A percentile compares a stretch with the other conserved stretches of the same genome.
Conservation (phyloP, 2,113 vertebrate genomes). For the Collichthys lucidus region DNA sequence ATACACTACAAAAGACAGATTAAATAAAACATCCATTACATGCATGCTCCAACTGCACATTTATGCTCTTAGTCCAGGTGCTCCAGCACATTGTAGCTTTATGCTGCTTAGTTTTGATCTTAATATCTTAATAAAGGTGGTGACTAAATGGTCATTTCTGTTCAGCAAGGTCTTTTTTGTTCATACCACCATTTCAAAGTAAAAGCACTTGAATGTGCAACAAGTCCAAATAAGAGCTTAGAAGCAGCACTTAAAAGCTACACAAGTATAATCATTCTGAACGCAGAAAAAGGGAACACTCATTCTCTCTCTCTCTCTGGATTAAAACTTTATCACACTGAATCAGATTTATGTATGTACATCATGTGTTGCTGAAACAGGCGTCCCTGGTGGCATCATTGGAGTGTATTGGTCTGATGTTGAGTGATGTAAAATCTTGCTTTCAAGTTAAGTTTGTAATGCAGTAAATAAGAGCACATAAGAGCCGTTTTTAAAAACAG, state of each 20-base stretch:
- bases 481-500: neutral
- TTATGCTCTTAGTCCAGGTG: neutral
- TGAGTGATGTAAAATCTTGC: neutral
- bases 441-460: neutral
- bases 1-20: neutral
- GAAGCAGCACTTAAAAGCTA: neutral
- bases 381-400: neutral
- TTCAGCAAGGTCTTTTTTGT: constrained; percentile 2
- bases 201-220: constrained; percentile 34
- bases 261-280: neutral
- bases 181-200: constrained; percentile 8
- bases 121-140: neutral
- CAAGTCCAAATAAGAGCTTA: neutral
- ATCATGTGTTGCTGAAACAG: neutral
- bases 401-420: neutral
- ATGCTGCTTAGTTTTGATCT: neutral
- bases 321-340: neutral
- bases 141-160: neutral
- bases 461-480: neutral
- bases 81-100: neutral
- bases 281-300: neutral
- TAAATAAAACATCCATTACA: neutral
- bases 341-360: neutral
- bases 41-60: neutral
- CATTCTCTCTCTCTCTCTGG: neutral